Conservation (phyloP, 2,888 invertebrate species). For the Sarcophaga rosellei region DNA sequence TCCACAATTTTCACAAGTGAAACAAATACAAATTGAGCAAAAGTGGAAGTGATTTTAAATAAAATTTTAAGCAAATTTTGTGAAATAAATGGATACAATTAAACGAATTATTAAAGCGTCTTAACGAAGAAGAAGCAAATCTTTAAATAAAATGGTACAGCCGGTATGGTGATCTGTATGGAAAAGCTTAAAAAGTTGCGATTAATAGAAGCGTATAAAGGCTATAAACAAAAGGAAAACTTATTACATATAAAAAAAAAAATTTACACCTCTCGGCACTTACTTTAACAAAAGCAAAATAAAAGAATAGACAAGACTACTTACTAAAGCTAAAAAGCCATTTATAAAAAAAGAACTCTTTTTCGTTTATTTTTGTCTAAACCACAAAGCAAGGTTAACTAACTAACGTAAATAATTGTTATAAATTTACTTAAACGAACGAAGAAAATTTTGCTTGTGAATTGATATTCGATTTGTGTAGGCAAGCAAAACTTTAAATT, state of each 20-base stretch:
- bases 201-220: neutral
- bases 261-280: too few species aligned
- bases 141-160: neutral
- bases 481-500: neutral
- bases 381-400: too few species aligned
- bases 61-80: neutral
- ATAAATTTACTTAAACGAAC: neutral
- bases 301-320: too few species aligned
- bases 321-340: too few species aligned
- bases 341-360: too few species aligned
- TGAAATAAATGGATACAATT: neutral
- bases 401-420: too few species aligned
- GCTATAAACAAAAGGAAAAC: neutral
- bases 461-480: too few species aligned
- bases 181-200: neutral
- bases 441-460: too few species aligned
- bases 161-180: neutral
- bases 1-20: constrained; percentile 34
- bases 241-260: neutral
- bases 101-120: neutral
- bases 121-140: neutral
- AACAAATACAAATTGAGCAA: constrained; percentile 10
- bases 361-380: too few species aligned
- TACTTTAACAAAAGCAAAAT: too few species aligned
- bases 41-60: constrained; percentile 9